Evolutionary conservation across 2,888 invertebrate genomes (phyloP).

Genomic region (Drosophila anomalata): DNA sequence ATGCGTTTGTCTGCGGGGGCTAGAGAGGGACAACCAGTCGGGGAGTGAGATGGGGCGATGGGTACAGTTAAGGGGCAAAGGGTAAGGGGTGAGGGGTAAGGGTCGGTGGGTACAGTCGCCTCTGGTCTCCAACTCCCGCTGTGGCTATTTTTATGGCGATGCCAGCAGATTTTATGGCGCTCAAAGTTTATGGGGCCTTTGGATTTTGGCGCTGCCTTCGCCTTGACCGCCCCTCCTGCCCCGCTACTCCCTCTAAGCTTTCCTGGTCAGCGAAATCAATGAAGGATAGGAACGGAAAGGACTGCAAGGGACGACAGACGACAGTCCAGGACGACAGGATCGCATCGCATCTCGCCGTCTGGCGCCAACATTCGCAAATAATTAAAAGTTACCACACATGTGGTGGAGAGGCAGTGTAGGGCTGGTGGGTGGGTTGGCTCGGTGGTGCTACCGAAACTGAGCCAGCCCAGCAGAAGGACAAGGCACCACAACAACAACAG

Average conservation of each 20-base stretch:
- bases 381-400: conserved; percentile 75
- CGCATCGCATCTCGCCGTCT: conserved; percentile 72
- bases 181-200: conserved; percentile 80
- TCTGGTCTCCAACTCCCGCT: conserved; percentile 68
- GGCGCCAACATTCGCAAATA: conserved; percentile 81
- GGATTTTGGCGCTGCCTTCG: conserved; percentile 67
- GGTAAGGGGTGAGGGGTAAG: background rate
- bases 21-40: conserved; percentile 11
- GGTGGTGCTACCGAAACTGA: conserved; percentile 19
- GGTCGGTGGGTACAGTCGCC: conserved; percentile 21
- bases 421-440: conserved; percentile 8
- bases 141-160: conserved; percentile 79
- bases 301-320: conserved; percentile 18
- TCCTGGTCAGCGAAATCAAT: conserved; percentile 68
- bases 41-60: background rate
- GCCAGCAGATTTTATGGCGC: conserved; percentile 83
- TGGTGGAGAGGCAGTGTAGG: conserved; percentile 4
- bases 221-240: conserved; percentile 60
- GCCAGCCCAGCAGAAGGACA: conserved; percentile 32
- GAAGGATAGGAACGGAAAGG: conserved; percentile 52
- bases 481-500: conserved; percentile 28
- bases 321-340: conserved; percentile 34
- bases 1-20: conserved; percentile 73
- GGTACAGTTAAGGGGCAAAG: background rate
- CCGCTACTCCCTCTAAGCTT: conserved; percentile 19